These are phyloP conservation scores for Ctena decussata DNA, from an alignment of 2,888 invertebrate species.

Conservation along the genomic window DNA sequence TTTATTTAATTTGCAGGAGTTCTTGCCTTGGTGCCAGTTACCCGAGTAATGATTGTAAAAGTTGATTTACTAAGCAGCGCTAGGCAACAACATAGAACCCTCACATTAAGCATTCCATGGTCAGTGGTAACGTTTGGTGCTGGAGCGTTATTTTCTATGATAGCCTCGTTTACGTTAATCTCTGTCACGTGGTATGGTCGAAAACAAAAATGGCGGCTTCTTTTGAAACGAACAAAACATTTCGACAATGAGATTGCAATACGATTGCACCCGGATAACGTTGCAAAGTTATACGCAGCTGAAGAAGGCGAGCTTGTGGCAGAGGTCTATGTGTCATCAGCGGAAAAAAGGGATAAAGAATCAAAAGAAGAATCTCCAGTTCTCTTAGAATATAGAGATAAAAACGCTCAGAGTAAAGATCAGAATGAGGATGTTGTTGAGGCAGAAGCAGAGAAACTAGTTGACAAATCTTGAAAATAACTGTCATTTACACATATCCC, in stretches of 20 bases:
- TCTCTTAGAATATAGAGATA: too few species aligned
- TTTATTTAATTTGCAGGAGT: not conserved
- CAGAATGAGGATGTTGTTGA: too few species aligned
- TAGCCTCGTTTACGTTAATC: not conserved
- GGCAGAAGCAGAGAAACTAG: too few species aligned
- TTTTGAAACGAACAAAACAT: not conserved
- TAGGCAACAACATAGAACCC: not conserved
- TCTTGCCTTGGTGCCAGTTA: not conserved
- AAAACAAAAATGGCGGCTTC: not conserved
- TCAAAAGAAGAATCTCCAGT: not conserved
- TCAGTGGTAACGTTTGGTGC: not conserved
- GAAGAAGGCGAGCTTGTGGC: not conserved
- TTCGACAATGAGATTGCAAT: not conserved
- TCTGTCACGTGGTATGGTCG: slow-evolving; percentile 2
- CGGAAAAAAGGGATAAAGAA: not conserved
- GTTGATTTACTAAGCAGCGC: not conserved
- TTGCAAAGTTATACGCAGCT: not conserved
- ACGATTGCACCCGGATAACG: not conserved
- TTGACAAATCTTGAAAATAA: too few species aligned
- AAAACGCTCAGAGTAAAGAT: too few species aligned
- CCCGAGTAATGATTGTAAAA: not conserved
- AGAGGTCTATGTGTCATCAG: not conserved
- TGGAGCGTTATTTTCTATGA: not conserved
- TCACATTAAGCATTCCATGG: not conserved
- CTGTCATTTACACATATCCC: too few species aligned